These are phyloP conservation scores for Drosophila orosa DNA, from an alignment of 1,140 invertebrate genomes.

Conservation along the genomic window DNA sequence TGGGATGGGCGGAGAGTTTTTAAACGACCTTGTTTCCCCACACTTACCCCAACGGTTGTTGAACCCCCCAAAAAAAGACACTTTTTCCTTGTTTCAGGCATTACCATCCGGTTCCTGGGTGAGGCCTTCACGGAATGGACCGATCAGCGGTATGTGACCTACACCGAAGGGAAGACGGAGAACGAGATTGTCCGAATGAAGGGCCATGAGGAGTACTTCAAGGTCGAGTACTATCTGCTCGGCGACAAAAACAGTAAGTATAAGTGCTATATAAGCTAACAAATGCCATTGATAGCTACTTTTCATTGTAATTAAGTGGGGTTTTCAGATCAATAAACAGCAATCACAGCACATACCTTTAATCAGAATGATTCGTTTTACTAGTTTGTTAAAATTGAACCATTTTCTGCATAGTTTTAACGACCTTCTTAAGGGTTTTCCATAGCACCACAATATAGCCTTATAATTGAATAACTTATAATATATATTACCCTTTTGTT, in stretches of 20 bases:
- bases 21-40: constrained; percentile 12
- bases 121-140: constrained; percentile 89
- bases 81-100: constrained; percentile 84
- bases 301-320: too few relatives aligned
- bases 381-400: too few relatives aligned
- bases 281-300: too few relatives aligned
- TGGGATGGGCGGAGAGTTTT: background rate
- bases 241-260: constrained; percentile 86
- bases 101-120: constrained; percentile 89
- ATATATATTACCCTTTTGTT: constrained; percentile 18
- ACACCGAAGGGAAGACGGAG: constrained; percentile 86
- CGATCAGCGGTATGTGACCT: constrained; percentile 86
- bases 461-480: background rate
- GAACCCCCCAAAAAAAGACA: constrained; percentile 25
- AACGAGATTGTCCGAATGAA: constrained; percentile 86
- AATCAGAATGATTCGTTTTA: too few relatives aligned
- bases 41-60: constrained; percentile 19
- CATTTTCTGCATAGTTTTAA: too few relatives aligned
- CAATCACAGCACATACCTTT: too few relatives aligned
- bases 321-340: too few relatives aligned
- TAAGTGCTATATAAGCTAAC: too few relatives aligned
- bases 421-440: too few relatives aligned
- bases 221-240: constrained; percentile 87
- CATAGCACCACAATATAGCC: background rate
- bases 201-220: constrained; percentile 89